Percentiles rank a stretch among this genome's conserved stretches.
Conservation (phyloP, 2,113 vertebrate species). For the Sorex araneus region DNA sequence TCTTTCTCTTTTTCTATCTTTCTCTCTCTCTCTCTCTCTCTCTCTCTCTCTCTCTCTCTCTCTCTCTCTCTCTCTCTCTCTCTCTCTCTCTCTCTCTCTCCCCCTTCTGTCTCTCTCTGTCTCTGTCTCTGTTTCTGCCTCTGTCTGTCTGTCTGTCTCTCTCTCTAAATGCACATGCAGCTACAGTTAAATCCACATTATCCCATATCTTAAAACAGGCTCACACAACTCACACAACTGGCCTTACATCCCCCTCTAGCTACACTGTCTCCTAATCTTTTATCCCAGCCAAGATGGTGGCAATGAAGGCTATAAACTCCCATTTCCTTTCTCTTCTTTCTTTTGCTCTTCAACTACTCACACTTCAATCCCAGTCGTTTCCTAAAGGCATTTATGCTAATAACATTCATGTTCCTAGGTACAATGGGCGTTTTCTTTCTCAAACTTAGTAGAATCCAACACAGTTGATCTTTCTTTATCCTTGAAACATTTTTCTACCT, state of each 20-base stretch:
- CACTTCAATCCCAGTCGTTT: neutral
- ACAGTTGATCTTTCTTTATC: neutral
- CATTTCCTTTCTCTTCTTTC: neutral
- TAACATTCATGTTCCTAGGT: neutral
- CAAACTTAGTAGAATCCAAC: accelerated
- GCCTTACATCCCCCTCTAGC: neutral
- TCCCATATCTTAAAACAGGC: neutral
- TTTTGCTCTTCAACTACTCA: too few relatives aligned
- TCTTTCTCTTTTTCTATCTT: accelerated
- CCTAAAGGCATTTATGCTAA: neutral
- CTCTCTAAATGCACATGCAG: neutral
- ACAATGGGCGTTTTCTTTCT: neutral
- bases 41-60: neutral
- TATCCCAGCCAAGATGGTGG: neutral
- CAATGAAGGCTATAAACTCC: neutral
- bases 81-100: neutral
- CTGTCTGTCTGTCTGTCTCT: neutral
- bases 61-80: neutral
- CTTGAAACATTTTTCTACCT: neutral
- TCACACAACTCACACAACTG: neutral
- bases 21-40: neutral
- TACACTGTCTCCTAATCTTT: neutral
- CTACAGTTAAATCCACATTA: neutral
- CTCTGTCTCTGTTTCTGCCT: neutral
- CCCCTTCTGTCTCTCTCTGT: neutral